Base-by-base conservation (phyloP, 2,797 vertebrate genomes). In the Syngnathus acus region DNA sequence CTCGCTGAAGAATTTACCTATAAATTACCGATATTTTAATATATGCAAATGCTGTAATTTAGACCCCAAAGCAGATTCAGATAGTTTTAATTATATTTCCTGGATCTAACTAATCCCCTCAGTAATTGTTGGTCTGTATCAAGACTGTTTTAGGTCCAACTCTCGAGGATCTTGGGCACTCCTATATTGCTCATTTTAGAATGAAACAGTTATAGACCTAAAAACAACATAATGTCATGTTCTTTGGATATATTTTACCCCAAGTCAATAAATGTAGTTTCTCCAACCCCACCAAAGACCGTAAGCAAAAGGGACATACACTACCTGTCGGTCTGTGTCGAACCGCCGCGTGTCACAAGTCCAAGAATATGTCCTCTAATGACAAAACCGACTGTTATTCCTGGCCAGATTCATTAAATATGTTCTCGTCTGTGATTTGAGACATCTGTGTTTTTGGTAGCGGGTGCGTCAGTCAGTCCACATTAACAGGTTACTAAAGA, bases 381-480 rank as follows among this genome's bases (percentile, higher is more conserved):
- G 75, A 77, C 73, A 75, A 88, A 85, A 82, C 62, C 77, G 39
- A 55, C 73, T 79, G 75, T 65, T 66, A 55, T 38, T 71, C 65
- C 69, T 74, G 70, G 68, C 75, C 68, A 73, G 67, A 86, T 84
- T 81, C 65, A 80, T 68, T 66, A 48, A 83, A 87, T 85, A 79
- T 62, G 79, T 85, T 70, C 69, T 75, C 17, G 71, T 76, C 70
- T 66, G 66, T 62, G 66, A 76, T 75, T 69, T 71, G 55, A 79
- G 75, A 84, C 86, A 84, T 87, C 81, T 88, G 84, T 84, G 82
- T 78, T 88, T 83, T 65, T 80, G 79, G 78, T 65, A 47, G 71
- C 3, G 17, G 71, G 48, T 61, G 68, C 70, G 75, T 82, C 70
- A 60, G 60, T 77, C 64, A 42, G 57, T 71, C 74, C 67, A 66